phyloP scores from a whole-genome alignment of 2,888 invertebrate genomes.

The Agrochola macilenta region DNA sequence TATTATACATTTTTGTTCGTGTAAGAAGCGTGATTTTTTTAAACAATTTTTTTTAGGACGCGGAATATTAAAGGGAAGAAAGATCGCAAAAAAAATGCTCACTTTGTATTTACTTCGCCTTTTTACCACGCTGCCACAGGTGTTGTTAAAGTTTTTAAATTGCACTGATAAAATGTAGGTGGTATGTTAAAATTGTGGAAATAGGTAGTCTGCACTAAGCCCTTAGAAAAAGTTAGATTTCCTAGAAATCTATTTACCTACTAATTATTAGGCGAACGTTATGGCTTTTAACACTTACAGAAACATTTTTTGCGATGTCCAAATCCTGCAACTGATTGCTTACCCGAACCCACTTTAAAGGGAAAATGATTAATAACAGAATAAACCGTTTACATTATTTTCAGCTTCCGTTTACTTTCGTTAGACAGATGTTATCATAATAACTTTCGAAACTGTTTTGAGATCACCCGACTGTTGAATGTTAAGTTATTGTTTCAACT shows the following conservation, averaged over 20 bases:
- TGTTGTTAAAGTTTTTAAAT: conserved; percentile 54
- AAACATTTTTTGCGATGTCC: not conserved
- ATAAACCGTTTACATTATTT: conserved; percentile 63
- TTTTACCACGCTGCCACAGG: conserved; percentile 54
- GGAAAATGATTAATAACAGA: conserved; percentile 31
- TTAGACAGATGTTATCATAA: conserved; percentile 77
- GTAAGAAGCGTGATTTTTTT: too few species aligned
- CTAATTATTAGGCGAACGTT: not conserved
- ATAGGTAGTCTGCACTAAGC: not conserved
- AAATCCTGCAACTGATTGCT: conserved; percentile 16
- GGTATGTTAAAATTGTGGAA: conserved; percentile 25
- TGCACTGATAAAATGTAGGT: conserved; percentile 26
- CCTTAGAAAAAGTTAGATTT: not conserved
- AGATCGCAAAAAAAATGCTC: conserved; percentile 42
- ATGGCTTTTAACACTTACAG: not conserved
- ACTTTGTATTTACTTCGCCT: conserved; percentile 57
- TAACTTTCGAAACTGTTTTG: conserved; percentile 76
- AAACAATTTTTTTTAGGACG: not conserved
- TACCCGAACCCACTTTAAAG: conserved; percentile 1
- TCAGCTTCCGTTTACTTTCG: conserved; percentile 73
- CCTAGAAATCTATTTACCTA: not conserved
- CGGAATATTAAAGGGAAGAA: conserved; percentile 36
- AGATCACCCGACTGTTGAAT: conserved; percentile 77
- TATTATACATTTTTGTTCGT: too few species aligned
- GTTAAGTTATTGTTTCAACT: conserved; percentile 71